These are phyloP conservation scores for Pararge aegeria DNA, from an alignment of 1,140 invertebrate species.

Conservation along the genomic window DNA sequence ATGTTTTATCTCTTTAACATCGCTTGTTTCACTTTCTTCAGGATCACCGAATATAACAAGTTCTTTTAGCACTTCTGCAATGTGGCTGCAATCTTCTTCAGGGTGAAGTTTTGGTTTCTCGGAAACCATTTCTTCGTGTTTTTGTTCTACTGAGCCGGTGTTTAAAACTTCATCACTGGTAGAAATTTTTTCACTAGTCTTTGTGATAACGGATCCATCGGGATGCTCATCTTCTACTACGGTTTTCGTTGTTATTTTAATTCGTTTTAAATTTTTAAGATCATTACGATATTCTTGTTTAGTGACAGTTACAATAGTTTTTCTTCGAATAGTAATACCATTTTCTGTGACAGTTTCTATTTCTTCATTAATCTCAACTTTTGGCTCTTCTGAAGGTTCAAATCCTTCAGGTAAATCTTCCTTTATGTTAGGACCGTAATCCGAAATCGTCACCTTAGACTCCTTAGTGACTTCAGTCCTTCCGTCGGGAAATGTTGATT, in stretches of 20 bases:
- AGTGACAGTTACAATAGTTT: constrained; percentile 53
- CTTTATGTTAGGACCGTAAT: constrained; percentile 43
- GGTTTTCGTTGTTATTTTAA: constrained; percentile 62
- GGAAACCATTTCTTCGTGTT: neutral
- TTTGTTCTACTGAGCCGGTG: constrained; percentile 3
- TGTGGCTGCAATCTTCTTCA: constrained; percentile 17
- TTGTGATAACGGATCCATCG: constrained; percentile 65
- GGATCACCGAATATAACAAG: constrained; percentile 40
- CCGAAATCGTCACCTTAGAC: constrained; percentile 63
- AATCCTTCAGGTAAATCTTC: constrained; percentile 57
- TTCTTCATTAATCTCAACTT: constrained; percentile 47
- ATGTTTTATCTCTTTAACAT: constrained; percentile 45
- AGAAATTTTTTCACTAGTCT: constrained; percentile 62
- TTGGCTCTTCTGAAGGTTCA: constrained; percentile 44
- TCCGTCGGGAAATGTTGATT: constrained; percentile 61
- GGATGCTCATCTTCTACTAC: constrained; percentile 67
- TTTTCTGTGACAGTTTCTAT: constrained; percentile 49
- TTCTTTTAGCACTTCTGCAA: constrained; percentile 39
- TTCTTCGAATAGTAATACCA: constrained; percentile 54
- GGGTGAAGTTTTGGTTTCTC: neutral
- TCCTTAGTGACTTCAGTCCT: constrained; percentile 73
- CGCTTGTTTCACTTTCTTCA: constrained; percentile 48
- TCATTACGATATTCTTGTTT: constrained; percentile 53
- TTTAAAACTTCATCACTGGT: constrained; percentile 39
- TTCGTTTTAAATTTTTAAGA: constrained; percentile 43